Conservation (phyloP, 1,140 invertebrate species). For the Brachionus calyciflorus region DNA sequence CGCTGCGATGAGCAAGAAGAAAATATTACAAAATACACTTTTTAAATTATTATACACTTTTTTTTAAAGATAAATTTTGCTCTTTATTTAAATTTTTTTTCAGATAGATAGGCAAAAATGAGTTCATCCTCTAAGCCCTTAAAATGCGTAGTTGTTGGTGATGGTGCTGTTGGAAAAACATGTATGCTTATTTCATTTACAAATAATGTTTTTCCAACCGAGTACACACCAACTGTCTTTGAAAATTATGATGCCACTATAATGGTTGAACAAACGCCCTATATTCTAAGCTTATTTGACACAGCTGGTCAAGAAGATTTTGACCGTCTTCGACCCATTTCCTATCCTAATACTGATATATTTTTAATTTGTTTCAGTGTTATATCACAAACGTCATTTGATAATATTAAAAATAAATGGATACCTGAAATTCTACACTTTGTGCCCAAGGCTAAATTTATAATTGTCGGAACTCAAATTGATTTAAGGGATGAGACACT, state of each 20-base stretch:
- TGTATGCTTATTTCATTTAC: slow-evolving; percentile 53
- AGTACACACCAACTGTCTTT: slow-evolving; percentile 65
- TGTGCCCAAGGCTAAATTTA: slow-evolving; percentile 61
- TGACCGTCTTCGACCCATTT: slow-evolving; percentile 82
- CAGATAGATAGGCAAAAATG: too few relatives aligned
- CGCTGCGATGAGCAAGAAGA: too few relatives aligned
- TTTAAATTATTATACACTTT: too few relatives aligned
- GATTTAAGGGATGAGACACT: slow-evolving; percentile 68
- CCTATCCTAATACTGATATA: slow-evolving; percentile 95
- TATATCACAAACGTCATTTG: slow-evolving; percentile 95
- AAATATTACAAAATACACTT: too few relatives aligned
- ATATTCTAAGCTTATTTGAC: slow-evolving; percentile 76
- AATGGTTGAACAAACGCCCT: slow-evolving; percentile 97
- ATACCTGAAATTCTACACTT: slow-evolving; percentile 62
- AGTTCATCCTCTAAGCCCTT: too few relatives aligned
- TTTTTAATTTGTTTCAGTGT: slow-evolving; percentile 98
- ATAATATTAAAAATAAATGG: slow-evolving; percentile 96
- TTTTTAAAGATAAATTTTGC: too few relatives aligned
- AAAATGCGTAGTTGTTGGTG: slow-evolving; percentile 54
- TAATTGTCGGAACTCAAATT: slow-evolving; percentile 55
- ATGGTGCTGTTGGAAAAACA: slow-evolving; percentile 56
- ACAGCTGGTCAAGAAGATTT: slow-evolving; percentile 78
- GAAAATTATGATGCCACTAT: slow-evolving; percentile 98
- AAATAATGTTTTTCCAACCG: slow-evolving; percentile 53
- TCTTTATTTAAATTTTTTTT: too few relatives aligned